A percentile compares a stretch with the other conserved stretches of the same genome.
These are phyloP conservation scores for Arenicola marina DNA, from an alignment of 2,888 invertebrate genomes.

Conservation along the genomic window DNA sequence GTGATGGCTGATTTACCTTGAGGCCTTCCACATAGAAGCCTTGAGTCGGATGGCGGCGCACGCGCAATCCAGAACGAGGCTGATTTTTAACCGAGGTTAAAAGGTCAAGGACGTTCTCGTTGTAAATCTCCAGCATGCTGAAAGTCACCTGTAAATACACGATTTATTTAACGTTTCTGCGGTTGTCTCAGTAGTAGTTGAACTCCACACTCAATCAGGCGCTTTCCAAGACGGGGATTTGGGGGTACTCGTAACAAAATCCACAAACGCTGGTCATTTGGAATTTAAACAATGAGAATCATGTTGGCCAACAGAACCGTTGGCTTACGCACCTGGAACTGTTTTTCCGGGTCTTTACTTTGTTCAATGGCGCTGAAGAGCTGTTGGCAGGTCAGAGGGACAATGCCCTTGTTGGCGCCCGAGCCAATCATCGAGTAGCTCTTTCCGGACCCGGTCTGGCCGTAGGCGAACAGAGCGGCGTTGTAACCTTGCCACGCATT, in stretches of 20 bases:
- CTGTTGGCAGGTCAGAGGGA: slow-evolving; percentile 34
- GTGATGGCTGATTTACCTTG: slow-evolving; percentile 33
- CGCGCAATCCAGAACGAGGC: slow-evolving; percentile 41
- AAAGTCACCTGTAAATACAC: slow-evolving; percentile 45
- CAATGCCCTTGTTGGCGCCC: slow-evolving; percentile 45
- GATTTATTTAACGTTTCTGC: too few species aligned
- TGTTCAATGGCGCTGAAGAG: slow-evolving; percentile 33
- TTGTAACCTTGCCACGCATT: slow-evolving; percentile 57
- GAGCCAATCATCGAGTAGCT: slow-evolving; percentile 55
- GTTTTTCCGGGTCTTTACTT: slow-evolving; percentile 39
- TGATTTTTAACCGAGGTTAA: slow-evolving; percentile 43
- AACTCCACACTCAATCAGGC: too few species aligned
- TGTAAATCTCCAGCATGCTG: slow-evolving; percentile 60
- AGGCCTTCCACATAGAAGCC: slow-evolving; percentile 44
- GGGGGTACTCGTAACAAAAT: too few species aligned
- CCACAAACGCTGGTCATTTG: too few species aligned
- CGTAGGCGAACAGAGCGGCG: slow-evolving; percentile 53
- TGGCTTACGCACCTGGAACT: slow-evolving; percentile 37
- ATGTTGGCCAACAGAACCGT: neutral
- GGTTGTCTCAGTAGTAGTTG: too few species aligned
- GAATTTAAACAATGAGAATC: neutral
- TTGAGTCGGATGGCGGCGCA: slow-evolving; percentile 29
- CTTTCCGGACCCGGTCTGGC: slow-evolving; percentile 54
- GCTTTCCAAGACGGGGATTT: too few species aligned
- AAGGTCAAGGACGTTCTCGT: slow-evolving; percentile 57